Evolutionary conservation across 2,797 vertebrate genomes (phyloP), one percentile per base, ranked within the genome.

Genomic region (Cyprinella venusta): DNA sequence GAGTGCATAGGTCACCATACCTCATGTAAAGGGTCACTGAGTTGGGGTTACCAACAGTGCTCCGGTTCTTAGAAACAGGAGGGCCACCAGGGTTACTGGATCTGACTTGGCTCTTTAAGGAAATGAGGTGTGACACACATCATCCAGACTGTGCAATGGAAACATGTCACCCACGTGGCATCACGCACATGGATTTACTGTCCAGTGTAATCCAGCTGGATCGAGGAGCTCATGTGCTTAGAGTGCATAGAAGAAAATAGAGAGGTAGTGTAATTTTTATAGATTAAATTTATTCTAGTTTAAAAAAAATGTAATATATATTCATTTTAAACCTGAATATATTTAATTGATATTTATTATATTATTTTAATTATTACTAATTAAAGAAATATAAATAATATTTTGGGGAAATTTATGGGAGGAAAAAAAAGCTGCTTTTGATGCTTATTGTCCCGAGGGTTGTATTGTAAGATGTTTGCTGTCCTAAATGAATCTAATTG

Each of bases 131-230:
- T 61, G 61, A 86, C 63, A 78, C 82, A 83, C 69, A 59, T 70
- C 82, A 78, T 88, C 87, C 65, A 68, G 65, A 42, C 74, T 76
- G 61, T 80, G 79, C 80, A 79, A 59, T 89, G 88, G 90, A 89
- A 92, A 90, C 67, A 79, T 79, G 84, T 87, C 86, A 80, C 48
- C 24, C 81, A 80, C 83, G 59, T 74, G 80, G 80, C 50, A 63
- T 63, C 52, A 48, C 69, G 76, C 84, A 63, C 42, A 2, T 76
- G 80, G 87, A 91, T 93, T 93, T 91, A 91, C 78, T 80, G 86
- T 81, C 30, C 36, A 36, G 84, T 84, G 21, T 92, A 90, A 85
- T 86, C 90, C 76, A 85, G 86, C 90, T 52, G 80, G 89, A 92
- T 91, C 91, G 84, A 89, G n/a, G 7, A 76, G 16, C 36, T 59